Conservation (phyloP, 2,888 invertebrate species). For the Argynnis bischoffii region DNA sequence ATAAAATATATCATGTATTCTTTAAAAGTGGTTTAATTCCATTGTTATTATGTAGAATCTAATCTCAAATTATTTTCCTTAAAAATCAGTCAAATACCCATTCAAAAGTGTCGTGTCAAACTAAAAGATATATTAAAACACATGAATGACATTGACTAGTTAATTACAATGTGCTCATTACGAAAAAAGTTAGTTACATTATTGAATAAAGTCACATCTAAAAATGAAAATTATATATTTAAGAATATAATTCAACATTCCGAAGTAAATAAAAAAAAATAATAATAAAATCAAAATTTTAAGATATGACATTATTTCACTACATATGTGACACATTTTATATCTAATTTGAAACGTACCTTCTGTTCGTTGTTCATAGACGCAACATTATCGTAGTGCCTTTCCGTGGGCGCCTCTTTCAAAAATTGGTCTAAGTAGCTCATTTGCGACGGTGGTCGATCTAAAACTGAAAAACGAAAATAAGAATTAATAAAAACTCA, state of each 20-base stretch:
- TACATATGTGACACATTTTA: background rate
- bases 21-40: too few relatives aligned
- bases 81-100: conserved; percentile 5
- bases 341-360: conserved; percentile 49
- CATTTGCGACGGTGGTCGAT: conserved; percentile 94
- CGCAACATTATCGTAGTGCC: conserved; percentile 75
- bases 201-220: background rate
- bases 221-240: background rate
- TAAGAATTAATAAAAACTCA: conserved; percentile 8
- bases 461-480: conserved; percentile 85
- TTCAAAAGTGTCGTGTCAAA: too few relatives aligned
- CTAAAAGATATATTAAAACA: conserved; percentile 7
- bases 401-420: conserved; percentile 84
- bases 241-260: too few relatives aligned
- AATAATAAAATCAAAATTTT: background rate
- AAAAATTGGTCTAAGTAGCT: conserved; percentile 95
- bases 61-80: too few relatives aligned
- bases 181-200: conserved; percentile 9
- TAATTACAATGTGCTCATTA: conserved; percentile 12
- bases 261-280: too few relatives aligned
- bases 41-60: too few relatives aligned
- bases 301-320: background rate
- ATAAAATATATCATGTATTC: too few relatives aligned
- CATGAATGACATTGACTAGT: conserved; percentile 7
- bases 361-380: conserved; percentile 72